phyloP scores from a whole-genome alignment of 2,113 vertebrate species.

The Crotalus viridis region DNA sequence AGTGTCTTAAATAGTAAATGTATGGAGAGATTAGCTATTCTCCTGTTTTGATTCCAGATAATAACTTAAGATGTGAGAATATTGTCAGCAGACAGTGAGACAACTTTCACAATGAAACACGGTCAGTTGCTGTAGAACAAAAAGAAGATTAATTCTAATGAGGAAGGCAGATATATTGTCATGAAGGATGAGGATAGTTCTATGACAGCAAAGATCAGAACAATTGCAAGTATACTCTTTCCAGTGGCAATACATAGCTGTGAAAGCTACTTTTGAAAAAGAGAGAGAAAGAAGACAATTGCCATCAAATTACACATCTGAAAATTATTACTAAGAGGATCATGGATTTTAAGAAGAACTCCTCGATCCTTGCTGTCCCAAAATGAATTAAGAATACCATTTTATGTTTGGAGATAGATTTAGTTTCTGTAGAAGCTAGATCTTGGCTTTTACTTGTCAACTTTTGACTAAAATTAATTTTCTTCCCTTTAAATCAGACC shows the following conservation, averaged over 20 bases:
- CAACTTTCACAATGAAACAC: background rate
- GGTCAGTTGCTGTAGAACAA: background rate
- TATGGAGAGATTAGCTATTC: background rate
- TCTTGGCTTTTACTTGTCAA: background rate
- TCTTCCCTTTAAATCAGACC: background rate
- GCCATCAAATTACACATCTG: background rate
- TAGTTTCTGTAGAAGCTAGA: background rate
- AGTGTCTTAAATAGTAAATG: background rate
- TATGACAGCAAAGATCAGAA: background rate
- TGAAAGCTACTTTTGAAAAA: background rate
- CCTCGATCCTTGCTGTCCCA: background rate
- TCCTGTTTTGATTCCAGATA: background rate
- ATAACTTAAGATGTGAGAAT: background rate
- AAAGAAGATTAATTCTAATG: background rate
- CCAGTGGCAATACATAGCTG: background rate
- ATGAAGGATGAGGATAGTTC: background rate
- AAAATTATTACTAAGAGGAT: background rate
- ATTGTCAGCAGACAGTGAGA: background rate
- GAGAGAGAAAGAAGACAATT: background rate
- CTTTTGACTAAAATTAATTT: background rate
- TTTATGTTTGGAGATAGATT: background rate
- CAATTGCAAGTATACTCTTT: background rate
- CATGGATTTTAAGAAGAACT: background rate
- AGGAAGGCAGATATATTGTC: background rate
- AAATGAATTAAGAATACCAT: background rate